Evolutionary conservation across 2,888 invertebrate genomes (phyloP).

Genomic region (Thecophora atra): DNA sequence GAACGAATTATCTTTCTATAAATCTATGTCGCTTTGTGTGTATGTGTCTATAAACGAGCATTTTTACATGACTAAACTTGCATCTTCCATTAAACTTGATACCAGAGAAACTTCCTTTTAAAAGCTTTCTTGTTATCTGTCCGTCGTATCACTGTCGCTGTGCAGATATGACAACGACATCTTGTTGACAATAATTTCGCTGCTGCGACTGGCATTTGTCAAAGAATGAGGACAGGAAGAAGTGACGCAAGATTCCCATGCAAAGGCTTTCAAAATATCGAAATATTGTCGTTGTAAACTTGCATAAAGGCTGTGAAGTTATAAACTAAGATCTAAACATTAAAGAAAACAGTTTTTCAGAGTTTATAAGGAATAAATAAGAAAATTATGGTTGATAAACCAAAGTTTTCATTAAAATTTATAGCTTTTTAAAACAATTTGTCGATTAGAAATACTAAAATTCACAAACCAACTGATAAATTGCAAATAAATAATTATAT

Average conservation of each 20-base stretch:
- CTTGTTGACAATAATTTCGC: slow-evolving; percentile 26
- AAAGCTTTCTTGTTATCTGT: slow-evolving; percentile 20
- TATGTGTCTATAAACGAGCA: background rate
- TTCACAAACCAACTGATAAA: too few relatives aligned
- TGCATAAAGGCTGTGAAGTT: too few relatives aligned
- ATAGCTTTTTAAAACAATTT: too few relatives aligned
- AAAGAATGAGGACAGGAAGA: background rate
- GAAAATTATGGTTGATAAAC: too few relatives aligned
- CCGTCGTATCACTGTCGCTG: slow-evolving; percentile 35
- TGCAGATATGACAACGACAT: slow-evolving; percentile 37
- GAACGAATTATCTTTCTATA: background rate
- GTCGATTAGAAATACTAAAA: too few relatives aligned
- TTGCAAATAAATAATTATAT: too few relatives aligned
- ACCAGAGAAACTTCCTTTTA: slow-evolving; percentile 15
- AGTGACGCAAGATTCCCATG: background rate
- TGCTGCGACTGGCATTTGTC: slow-evolving; percentile 35
- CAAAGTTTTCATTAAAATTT: too few relatives aligned
- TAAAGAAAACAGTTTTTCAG: too few relatives aligned
- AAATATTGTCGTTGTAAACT: background rate
- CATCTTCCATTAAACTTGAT: background rate
- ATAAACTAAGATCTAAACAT: too few relatives aligned
- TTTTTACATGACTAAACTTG: background rate
- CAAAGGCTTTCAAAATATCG: background rate
- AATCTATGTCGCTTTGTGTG: background rate
- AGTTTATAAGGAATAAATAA: too few relatives aligned